Conservation (phyloP, 2,888 invertebrate species). For the Epirrhoe alternata region DNA sequence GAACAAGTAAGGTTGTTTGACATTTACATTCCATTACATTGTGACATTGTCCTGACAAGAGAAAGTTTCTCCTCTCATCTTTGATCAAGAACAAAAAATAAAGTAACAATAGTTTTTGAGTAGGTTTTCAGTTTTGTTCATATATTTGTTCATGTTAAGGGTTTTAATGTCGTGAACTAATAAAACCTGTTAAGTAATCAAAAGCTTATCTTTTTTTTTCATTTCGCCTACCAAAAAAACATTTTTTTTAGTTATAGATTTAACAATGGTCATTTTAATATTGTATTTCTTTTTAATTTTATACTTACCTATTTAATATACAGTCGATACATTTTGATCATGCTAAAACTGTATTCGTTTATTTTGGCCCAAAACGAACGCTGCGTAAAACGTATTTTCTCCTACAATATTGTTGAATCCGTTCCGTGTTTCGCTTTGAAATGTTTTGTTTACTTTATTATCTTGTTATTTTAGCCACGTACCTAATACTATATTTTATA, state of each 20-base stretch:
- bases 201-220: too few species aligned
- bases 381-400: constrained; percentile 48
- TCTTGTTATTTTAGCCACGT: constrained; percentile 6
- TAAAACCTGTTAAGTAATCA: too few species aligned
- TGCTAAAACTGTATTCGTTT: constrained; percentile 48
- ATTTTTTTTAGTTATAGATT: too few species aligned
- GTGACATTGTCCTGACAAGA: constrained; percentile 35
- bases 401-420: constrained; percentile 51
- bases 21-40: constrained; percentile 64
- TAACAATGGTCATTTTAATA: too few species aligned
- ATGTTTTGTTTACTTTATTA: constrained; percentile 23
- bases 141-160: too few species aligned
- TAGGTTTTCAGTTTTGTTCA: not conserved
- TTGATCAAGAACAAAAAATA: too few species aligned
- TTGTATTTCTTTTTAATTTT: too few species aligned
- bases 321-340: constrained; percentile 50
- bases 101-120: not conserved
- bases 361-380: constrained; percentile 55
- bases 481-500: not conserved
- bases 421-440: constrained; percentile 37
- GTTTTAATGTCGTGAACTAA: too few species aligned
- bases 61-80: constrained; percentile 36
- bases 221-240: too few species aligned
- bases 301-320: constrained; percentile 42
- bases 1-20: constrained; percentile 68